These are phyloP conservation scores for Jordanella pulchra DNA, from an alignment of 2,797 vertebrate genomes.

Conservation along the genomic window DNA sequence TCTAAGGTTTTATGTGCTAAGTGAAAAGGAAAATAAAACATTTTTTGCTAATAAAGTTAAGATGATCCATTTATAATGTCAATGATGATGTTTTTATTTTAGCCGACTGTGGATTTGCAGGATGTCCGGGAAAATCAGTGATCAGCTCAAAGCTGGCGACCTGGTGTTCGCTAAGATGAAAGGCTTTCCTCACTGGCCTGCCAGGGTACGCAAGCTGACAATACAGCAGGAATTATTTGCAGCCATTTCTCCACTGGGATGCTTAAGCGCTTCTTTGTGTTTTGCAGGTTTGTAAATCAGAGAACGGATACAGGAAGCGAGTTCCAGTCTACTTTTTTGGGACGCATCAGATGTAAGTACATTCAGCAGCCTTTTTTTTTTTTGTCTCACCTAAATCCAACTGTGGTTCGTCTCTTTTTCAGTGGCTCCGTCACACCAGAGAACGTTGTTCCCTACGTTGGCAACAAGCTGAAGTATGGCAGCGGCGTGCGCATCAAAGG, in stretches of 20 bases:
- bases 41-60: no score
- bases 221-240: background rate
- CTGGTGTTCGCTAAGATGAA: slow-evolving; percentile 76
- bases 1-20: no score
- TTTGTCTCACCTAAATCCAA: accelerated
- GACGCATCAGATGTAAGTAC: slow-evolving; percentile 73
- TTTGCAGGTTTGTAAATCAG: slow-evolving; percentile 60
- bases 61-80: background rate
- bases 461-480: slow-evolving; percentile 71
- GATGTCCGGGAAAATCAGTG: slow-evolving; percentile 53
- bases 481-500: slow-evolving; percentile 67
- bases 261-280: background rate
- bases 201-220: slow-evolving; percentile 44
- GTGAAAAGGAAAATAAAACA: no score
- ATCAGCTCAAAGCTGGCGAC: slow-evolving; percentile 56
- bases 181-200: slow-evolving; percentile 71
- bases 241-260: background rate
- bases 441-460: slow-evolving; percentile 57
- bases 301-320: slow-evolving; percentile 48
- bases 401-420: background rate
- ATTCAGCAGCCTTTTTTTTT: background rate
- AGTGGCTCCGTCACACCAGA: slow-evolving; percentile 50
- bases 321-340: slow-evolving; percentile 71
- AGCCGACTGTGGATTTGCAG: slow-evolving; percentile 9
- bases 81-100: background rate